A percentile compares a stretch with the other conserved stretches of the same genome.
Conservation (phyloP, 2,888 invertebrate species). For the Smittia sp. region DNA sequence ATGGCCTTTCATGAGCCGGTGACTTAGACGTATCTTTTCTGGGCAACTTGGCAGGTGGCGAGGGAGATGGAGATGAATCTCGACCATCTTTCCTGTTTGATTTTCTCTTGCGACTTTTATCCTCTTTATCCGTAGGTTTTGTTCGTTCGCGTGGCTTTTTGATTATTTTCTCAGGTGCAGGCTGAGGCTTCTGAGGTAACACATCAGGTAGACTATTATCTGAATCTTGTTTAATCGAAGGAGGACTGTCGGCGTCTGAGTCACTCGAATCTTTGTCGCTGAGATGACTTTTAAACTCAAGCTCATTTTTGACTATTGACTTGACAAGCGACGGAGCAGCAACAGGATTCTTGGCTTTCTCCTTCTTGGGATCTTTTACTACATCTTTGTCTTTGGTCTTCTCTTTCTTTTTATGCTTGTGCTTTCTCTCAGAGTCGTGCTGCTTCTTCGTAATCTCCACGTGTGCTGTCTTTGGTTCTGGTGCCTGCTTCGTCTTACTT, state of each 20-base stretch:
- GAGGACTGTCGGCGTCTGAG: constrained; percentile 47
- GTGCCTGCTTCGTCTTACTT: constrained; percentile 44
- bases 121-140: constrained; percentile 60
- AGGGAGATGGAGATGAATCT: constrained; percentile 55
- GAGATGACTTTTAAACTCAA: constrained; percentile 45
- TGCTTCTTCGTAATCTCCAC: constrained; percentile 48
- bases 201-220: constrained; percentile 53
- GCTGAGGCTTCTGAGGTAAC: constrained; percentile 45
- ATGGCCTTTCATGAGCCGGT: constrained; percentile 53
- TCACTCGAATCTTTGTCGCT: constrained; percentile 49
- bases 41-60: constrained; percentile 52
- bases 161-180: constrained; percentile 54
- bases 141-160: constrained; percentile 59
- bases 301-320: not conserved
- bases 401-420: constrained; percentile 65
- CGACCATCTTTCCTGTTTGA: constrained; percentile 61
- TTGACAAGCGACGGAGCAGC: constrained; percentile 41
- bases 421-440: constrained; percentile 58
- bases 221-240: constrained; percentile 46
- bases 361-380: constrained; percentile 57
- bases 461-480: constrained; percentile 42
- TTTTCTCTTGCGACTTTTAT: constrained; percentile 61
- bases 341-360: constrained; percentile 47
- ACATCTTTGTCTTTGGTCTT: constrained; percentile 65
- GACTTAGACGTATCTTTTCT: constrained; percentile 50